Evolutionary conservation across 2,113 vertebrate species (phyloP), one percentile per base, ranked within the genome.

Genomic region (Toxostoma redivivum): DNA sequence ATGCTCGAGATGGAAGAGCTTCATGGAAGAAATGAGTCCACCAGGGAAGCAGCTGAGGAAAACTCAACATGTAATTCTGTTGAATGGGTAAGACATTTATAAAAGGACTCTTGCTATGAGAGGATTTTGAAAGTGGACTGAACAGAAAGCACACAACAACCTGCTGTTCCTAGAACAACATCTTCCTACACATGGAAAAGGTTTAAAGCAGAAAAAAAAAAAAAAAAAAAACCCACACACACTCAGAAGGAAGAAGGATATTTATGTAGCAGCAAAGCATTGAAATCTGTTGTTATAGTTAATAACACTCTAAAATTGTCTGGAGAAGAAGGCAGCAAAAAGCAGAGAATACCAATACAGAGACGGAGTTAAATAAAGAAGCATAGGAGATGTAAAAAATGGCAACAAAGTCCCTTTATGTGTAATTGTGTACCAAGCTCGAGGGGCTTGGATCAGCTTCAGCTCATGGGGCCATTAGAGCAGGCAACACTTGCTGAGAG

Each of bases 61-160:
- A 82, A 44, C 24, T 60, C 76, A 54, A 54, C 51, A 3, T 24
- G 14, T 24, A 40, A 74, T 81, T 87, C 92, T 71, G 53, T 62
- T 42, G 70, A 83, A 81, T 97, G 97, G 96, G 94, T 97, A 92
- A 92, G 97, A 35, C 12, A 31, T 54, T 92, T 88, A 23, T 69
- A 66, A 64, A 50, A 62, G 50, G 56, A 18, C 6, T 88, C 14
- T 57, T 3, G 0, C 50, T 71, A 2, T 50, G 45, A 76, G 51
- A 81, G 24, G 50, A 27, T 33, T 88, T 84, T 62, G 57, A 20
- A 79, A 78, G 38, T 16, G 14, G 1, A 1, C 30, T 21, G 48
- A 72, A 54, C 51, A 70, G 65, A 74, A 81, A 64, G 23, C 35
- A 64, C 18, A n/a, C 24, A 44, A 19, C n/a, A 47, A 74, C n/a